phyloP scores from a whole-genome alignment of 2,888 invertebrate species.

The Tetheella fluctuosa region DNA sequence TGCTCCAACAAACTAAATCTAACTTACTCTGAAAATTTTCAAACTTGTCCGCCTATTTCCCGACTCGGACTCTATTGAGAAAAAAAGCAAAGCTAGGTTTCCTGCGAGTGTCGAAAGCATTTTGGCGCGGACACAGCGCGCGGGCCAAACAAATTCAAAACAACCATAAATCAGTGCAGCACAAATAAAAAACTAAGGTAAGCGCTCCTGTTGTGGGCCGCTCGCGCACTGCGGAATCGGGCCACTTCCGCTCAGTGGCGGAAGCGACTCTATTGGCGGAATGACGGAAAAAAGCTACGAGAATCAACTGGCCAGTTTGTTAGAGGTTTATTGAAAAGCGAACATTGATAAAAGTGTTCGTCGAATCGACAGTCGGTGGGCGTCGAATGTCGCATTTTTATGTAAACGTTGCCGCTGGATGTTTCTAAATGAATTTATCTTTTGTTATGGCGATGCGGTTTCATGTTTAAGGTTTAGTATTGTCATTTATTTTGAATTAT shows the following conservation, averaged over 20 bases:
- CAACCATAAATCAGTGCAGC: conserved; percentile 76
- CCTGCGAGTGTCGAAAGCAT: conserved; percentile 69
- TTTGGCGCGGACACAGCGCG: conserved; percentile 61
- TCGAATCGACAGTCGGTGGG: conserved; percentile 44
- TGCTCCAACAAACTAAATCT: conserved; percentile 6
- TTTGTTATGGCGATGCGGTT: background rate
- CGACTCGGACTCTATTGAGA: conserved; percentile 5
- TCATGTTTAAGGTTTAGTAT: background rate
- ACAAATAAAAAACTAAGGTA: conserved; percentile 84
- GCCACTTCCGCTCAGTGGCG: conserved; percentile 71
- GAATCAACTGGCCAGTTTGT: conserved; percentile 72
- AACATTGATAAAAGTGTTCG: conserved; percentile 68
- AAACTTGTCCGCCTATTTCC: conserved; percentile 2
- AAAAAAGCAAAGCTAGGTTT: conserved; percentile 60
- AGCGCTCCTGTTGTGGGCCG: conserved; percentile 81
- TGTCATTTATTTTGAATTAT: background rate
- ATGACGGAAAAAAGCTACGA: conserved; percentile 77
- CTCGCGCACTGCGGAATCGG: conserved; percentile 55
- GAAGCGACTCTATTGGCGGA: conserved; percentile 77
- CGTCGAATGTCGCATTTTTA: conserved; percentile 48
- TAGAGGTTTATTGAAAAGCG: conserved; percentile 68
- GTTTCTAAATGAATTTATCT: background rate
- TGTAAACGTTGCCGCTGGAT: conserved; percentile 34
- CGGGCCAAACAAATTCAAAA: conserved; percentile 75
- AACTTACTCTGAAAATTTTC: conserved; percentile 6